Evolutionary conservation across 1,140 invertebrate genomes (phyloP), one percentile per base, ranked within the genome.

Genomic region (Carcinoscorpius rotundicauda): DNA sequence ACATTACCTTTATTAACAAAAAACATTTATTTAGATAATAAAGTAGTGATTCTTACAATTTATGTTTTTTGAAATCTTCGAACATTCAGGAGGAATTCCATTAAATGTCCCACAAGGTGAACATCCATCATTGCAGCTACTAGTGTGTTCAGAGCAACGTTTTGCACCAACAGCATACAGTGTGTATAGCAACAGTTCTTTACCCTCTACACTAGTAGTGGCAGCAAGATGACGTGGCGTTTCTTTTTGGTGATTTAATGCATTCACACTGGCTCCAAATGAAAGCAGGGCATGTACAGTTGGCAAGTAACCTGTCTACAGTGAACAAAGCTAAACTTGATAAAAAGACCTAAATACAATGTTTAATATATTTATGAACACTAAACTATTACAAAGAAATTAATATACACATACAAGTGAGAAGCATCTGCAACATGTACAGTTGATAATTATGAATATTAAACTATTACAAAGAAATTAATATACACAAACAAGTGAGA

Each of bases 201-300:
- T 55, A 55, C n/a, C n/a, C 69, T 85, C 63, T 75, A 76, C 67
- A 74, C 79, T 64, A 55, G 70, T 67, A 4, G 70, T 70, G 72
- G 82, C 84, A 4, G 88, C 84, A 56, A 88, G 75, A 80, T 97
- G 93, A 63, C 92, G 79, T 0, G 91, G 81, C 0, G 87, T 85
- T 69, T 86, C 79, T 0, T 84, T 83, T 11, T 83, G 80, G 65
- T 83, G 84, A 73, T 97, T 96, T 67, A 73, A 62, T 6, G 76
- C 62, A 74, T 94, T 85, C 3, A 95, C 79, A 75, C 96, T 85
- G 4, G 89, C 90, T 4, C 92, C 93, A 78, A 98, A 97, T 3
- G 93, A 87, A 55, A 97, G 82, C 6, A 97, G 78, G 6, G 87
- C 85, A 73, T 80, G 73, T 6, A 81, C 77, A 51, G 81, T 70